Conservation (phyloP, 2,888 invertebrate genomes). For the Strigamia transsilvanica region DNA sequence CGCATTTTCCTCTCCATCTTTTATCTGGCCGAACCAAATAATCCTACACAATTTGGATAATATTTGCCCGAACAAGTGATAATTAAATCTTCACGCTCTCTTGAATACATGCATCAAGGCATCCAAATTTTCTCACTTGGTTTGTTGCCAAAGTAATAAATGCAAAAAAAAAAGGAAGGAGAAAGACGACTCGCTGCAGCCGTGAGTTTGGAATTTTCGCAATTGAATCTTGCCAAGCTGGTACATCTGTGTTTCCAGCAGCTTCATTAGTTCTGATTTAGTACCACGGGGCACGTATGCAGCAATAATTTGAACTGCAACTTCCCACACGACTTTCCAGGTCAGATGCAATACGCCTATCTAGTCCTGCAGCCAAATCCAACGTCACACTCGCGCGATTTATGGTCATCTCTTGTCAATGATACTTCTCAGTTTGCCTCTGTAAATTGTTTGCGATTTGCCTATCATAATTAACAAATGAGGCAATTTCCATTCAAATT, state of each 20-base stretch:
- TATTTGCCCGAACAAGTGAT: neutral
- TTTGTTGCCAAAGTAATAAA: conserved; percentile 25
- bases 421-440: neutral
- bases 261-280: conserved; percentile 30
- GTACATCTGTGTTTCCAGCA: conserved; percentile 30
- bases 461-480: too few species aligned
- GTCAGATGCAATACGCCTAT: conserved; percentile 11
- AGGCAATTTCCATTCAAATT: too few species aligned
- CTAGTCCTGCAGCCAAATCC: neutral
- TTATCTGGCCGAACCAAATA: conserved; percentile 15
- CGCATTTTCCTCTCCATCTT: neutral
- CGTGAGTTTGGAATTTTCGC: conserved; percentile 20
- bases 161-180: neutral
- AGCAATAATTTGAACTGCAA: conserved; percentile 26
- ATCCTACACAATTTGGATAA: neutral
- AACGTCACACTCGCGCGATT: neutral
- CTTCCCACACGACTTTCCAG: conserved; percentile 21
- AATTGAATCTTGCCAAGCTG: conserved; percentile 30
- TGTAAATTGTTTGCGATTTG: too few species aligned
- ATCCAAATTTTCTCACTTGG: conserved; percentile 28
- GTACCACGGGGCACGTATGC: conserved; percentile 30
- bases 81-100: conserved; percentile 30
- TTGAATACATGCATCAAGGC: conserved; percentile 2
- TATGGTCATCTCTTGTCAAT: neutral
- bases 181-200: neutral